Evolutionary conservation across 2,113 vertebrate species (phyloP).

Genomic region (Haemorhous mexicanus): DNA sequence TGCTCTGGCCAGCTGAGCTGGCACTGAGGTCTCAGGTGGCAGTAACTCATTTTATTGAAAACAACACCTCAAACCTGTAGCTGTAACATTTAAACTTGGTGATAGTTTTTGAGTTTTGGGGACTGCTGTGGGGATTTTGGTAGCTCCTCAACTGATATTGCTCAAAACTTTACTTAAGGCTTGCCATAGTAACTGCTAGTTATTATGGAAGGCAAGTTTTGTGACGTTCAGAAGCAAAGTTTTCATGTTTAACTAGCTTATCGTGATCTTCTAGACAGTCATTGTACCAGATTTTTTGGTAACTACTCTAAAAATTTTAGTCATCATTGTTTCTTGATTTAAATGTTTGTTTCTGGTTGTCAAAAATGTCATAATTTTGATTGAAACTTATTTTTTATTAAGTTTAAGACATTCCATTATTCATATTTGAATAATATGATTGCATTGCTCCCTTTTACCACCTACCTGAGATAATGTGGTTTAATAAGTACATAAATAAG

Average conservation of each 20-base stretch:
- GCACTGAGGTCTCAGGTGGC: neutral
- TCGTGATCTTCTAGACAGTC: neutral
- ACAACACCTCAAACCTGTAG: neutral
- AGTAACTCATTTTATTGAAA: neutral
- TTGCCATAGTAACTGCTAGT: neutral
- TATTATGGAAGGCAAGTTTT: neutral
- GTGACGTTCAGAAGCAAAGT: neutral
- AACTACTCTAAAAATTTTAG: neutral
- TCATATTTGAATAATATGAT: neutral
- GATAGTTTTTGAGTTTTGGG: neutral
- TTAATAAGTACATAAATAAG: neutral
- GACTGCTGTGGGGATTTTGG: neutral
- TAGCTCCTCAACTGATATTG: neutral
- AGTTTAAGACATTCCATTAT: neutral
- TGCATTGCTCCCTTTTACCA: neutral
- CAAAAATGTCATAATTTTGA: neutral
- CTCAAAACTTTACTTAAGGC: neutral
- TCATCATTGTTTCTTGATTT: neutral
- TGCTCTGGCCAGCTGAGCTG: neutral
- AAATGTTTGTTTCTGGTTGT: neutral
- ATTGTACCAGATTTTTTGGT: neutral
- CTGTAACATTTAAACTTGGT: neutral
- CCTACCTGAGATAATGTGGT: neutral
- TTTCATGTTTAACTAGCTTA: neutral
- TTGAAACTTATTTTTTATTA: neutral